Evolutionary conservation across 2,888 invertebrate species (phyloP).

Genomic region (Eupeodes luniger): DNA sequence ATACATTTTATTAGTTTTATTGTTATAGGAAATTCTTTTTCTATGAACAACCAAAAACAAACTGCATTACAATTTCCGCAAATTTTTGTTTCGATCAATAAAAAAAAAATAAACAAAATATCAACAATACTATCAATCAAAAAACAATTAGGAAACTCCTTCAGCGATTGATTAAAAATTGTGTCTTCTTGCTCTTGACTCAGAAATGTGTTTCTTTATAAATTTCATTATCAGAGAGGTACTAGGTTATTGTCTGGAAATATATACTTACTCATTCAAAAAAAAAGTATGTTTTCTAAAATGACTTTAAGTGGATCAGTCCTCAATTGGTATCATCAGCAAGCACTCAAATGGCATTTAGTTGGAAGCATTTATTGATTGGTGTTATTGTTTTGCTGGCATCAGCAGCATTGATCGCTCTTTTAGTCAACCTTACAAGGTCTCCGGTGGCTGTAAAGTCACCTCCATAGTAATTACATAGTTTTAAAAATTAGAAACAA

Average conservation of each 20-base stretch:
- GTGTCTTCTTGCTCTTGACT: neutral
- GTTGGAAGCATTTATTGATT: slow-evolving; percentile 60
- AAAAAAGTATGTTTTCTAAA: slow-evolving; percentile 40
- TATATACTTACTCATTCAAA: neutral
- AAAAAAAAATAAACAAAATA: neutral
- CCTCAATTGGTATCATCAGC: slow-evolving; percentile 48
- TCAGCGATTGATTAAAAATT: slow-evolving; percentile 22
- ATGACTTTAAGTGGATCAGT: slow-evolving; percentile 51
- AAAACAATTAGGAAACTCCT: slow-evolving; percentile 40
- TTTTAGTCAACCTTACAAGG: slow-evolving; percentile 48
- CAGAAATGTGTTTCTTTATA: neutral
- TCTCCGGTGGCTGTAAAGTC: neutral
- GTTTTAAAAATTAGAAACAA: neutral
- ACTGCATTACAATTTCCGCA: neutral
- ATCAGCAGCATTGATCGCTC: slow-evolving; percentile 26
- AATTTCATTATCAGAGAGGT: slow-evolving; percentile 51
- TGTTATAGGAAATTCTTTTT: neutral
- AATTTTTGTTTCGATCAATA: neutral
- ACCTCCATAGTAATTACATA: slow-evolving; percentile 1
- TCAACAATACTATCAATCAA: slow-evolving; percentile 37
- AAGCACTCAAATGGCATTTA: slow-evolving; percentile 45
- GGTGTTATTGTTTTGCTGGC: slow-evolving; percentile 36
- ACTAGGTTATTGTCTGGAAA: slow-evolving; percentile 38
- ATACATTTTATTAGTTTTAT: neutral
- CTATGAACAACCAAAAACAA: neutral